A percentile compares a stretch with the other conserved stretches of the same genome.
phyloP scores from a whole-genome alignment of 2,888 invertebrate genomes.

The Erpobdella octoculata region DNA sequence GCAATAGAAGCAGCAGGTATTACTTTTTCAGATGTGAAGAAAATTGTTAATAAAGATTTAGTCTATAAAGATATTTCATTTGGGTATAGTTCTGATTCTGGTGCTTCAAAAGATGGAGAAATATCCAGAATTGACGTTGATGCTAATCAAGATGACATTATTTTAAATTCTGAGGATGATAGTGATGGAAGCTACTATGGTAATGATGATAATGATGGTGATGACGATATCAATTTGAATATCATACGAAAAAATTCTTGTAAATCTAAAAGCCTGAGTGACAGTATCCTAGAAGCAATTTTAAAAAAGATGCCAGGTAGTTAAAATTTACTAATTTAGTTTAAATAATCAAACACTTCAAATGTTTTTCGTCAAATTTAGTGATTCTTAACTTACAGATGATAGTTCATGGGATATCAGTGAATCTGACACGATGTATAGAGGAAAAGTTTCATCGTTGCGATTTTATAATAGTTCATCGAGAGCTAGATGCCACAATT shows the following conservation, averaged over 20 bases:
- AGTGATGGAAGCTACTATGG: background rate
- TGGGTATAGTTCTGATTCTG: too few relatives aligned
- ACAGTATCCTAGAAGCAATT: too few relatives aligned
- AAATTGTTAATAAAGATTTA: too few relatives aligned
- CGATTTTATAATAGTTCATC: constrained; percentile 4
- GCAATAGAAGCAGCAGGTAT: too few relatives aligned
- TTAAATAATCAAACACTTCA: background rate
- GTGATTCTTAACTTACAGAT: background rate
- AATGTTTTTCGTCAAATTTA: background rate
- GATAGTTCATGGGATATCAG: constrained; percentile 16
- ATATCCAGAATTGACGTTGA: too few relatives aligned
- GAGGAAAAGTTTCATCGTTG: background rate
- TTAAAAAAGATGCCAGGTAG: background rate
- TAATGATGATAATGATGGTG: constrained; percentile 3
- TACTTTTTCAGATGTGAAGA: too few relatives aligned
- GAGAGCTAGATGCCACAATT: constrained; percentile 11
- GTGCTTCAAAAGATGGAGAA: too few relatives aligned
- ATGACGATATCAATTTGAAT: background rate
- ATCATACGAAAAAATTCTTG: too few relatives aligned
- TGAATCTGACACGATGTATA: background rate
- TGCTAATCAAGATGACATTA: background rate
- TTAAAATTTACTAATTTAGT: background rate
- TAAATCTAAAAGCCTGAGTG: too few relatives aligned
- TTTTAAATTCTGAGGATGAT: background rate
- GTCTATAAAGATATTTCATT: too few relatives aligned